Percentiles rank a stretch among this genome's conserved stretches.
Evolutionary conservation across 2,113 vertebrate species (phyloP).

Genomic region (Monopterus albus): DNA sequence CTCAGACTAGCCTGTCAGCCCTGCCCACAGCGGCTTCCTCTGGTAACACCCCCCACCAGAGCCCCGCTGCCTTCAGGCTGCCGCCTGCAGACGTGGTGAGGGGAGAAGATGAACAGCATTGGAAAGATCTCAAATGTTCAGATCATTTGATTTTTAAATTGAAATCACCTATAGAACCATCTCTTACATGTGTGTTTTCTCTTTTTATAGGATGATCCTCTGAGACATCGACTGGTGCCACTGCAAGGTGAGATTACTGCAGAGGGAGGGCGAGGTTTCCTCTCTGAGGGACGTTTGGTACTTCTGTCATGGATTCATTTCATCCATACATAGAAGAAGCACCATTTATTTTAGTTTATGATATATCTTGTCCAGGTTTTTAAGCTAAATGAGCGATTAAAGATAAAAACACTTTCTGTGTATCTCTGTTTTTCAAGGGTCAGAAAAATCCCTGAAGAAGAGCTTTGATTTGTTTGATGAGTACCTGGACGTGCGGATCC

Average conservation of each 20-base stretch:
- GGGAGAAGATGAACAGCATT: not conserved
- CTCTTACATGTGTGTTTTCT: not conserved
- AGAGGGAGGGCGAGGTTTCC: not conserved
- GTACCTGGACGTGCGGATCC: slow-evolving; percentile 80
- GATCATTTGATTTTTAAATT: not conserved
- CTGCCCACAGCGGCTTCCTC: slow-evolving; percentile 68
- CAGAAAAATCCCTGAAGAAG: slow-evolving; percentile 81
- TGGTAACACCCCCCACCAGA: slow-evolving; percentile 70
- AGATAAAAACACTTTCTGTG: not conserved
- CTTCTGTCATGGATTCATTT: slow-evolving; percentile 1
- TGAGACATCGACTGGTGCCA: slow-evolving; percentile 72
- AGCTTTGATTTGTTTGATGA: slow-evolving; percentile 84
- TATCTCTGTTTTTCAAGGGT: slow-evolving; percentile 57
- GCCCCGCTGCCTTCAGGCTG: slow-evolving; percentile 64
- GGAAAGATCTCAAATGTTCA: not conserved
- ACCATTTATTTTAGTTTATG: slow-evolving; percentile 1
- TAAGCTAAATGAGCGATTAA: too few relatives aligned
- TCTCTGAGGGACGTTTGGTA: not conserved
- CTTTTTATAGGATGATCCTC: slow-evolving; percentile 76
- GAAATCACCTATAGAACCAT: too few relatives aligned
- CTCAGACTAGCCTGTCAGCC: slow-evolving; percentile 82
- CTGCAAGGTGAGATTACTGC: slow-evolving; percentile 70
- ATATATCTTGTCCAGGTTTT: too few relatives aligned
- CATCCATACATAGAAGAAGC: not conserved
- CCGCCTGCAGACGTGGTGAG: slow-evolving; percentile 56